Base-by-base conservation (phyloP, 2,797 vertebrate genomes). In the Champsocephalus gunnari region DNA sequence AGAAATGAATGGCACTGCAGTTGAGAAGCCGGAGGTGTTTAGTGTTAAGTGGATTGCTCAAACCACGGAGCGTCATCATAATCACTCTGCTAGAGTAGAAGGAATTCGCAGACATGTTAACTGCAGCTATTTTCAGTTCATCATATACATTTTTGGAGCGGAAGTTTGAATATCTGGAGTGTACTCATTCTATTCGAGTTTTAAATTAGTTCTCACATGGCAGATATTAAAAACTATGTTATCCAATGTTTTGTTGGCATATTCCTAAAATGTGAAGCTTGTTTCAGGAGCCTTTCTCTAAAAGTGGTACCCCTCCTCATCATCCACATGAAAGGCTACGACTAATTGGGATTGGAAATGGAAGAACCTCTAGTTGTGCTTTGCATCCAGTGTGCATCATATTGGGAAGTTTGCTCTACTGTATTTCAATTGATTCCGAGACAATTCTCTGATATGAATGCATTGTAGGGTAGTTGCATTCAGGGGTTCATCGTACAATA, bases 1-100 rank as follows among this genome's bases (percentile, higher is more conserved):
- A 47, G 64, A 68, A 69, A 79, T 12, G 66, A 87, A 74, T n/a
- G 66, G 34, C 75, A 34, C 75, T 88, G 86, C 85, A 87, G 88
- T 84, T 41, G 59, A 63, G 57, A 28, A 85, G 74, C 77, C 80
- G 32, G 83, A 70, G 78, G 83, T 83, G 62, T 78, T 73, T 43
- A 34, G 65, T 66, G 78, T 83, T 69, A 73, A 78, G 86, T 72
- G 75, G 74, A 60, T 79, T 71, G 78, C 44, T 32, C 6, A 45
- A 71, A 59, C 32, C 51, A 2, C 19, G 13, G 75, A 76, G 77
- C 72, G 24, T 49, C 62, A 67, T 68, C 67, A 34, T 53, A 50
- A 73, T 75, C 32, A 2, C 48, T 69, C 60, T 66, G 78, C 71
- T 50, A 61, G 24, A 49, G 21, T 54, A 34, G 51, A 17, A 3